Evolutionary conservation across 2,888 invertebrate species (phyloP).

Genomic region (Pachycephus smyrnensis): DNA sequence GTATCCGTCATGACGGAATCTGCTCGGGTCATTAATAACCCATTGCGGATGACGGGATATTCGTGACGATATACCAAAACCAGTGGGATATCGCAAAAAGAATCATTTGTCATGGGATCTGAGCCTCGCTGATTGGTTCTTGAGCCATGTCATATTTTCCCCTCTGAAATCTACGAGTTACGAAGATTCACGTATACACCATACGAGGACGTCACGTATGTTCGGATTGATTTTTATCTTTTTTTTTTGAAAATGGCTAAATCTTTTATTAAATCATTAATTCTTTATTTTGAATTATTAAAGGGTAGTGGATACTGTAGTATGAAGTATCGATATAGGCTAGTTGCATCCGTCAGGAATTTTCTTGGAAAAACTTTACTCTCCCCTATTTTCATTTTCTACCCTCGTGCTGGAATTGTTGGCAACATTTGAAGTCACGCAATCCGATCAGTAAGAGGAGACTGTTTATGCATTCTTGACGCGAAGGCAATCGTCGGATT

Average conservation of each 20-base stretch:
- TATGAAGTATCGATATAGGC: background rate
- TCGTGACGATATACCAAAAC: constrained; percentile 27
- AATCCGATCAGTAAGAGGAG: constrained; percentile 32
- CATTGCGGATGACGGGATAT: constrained; percentile 43
- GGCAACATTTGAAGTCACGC: background rate
- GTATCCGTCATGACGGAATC: constrained; percentile 14
- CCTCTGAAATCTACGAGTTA: constrained; percentile 5
- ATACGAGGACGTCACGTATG: background rate
- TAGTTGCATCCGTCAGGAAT: background rate
- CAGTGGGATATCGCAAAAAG: constrained; percentile 32
- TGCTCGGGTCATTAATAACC: constrained; percentile 48
- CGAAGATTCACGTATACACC: background rate
- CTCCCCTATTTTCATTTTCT: background rate
- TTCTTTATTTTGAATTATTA: background rate
- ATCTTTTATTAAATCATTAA: background rate
- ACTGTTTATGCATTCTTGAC: constrained; percentile 63
- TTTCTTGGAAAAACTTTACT: background rate
- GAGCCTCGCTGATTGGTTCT: constrained; percentile 47
- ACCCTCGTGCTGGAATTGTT: background rate
- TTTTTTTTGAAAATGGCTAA: background rate
- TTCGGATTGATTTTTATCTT: background rate
- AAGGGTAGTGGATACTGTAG: background rate
- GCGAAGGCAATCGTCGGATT: constrained; percentile 62
- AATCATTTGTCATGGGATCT: constrained; percentile 52
- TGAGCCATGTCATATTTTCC: constrained; percentile 36